phyloP scores from a whole-genome alignment of 2,797 vertebrate species.

The Rhinella marina region DNA sequence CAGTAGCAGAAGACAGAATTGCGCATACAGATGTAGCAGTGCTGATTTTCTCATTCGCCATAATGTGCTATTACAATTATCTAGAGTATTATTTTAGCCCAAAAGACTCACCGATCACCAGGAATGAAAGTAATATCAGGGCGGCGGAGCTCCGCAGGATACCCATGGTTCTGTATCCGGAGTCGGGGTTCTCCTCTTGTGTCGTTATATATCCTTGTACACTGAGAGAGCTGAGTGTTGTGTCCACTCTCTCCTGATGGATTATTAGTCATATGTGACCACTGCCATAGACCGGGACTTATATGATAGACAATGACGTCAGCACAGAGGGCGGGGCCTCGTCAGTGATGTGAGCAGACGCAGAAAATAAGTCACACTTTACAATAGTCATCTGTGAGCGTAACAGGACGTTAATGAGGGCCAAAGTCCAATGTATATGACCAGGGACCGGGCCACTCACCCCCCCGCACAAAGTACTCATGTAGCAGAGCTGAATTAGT shows the following conservation, averaged over 20 bases:
- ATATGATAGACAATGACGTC: neutral
- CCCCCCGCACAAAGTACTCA: too few species aligned
- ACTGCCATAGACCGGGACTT: neutral
- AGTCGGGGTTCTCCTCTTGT: neutral
- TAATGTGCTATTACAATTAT: too few species aligned
- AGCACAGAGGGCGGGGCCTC: neutral
- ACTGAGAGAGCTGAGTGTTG: neutral
- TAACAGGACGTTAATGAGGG: neutral
- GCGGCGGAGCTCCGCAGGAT: neutral
- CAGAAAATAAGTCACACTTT: neutral
- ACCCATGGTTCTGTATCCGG: neutral
- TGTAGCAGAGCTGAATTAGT: neutral
- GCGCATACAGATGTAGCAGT: too few species aligned
- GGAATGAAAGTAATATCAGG: neutral
- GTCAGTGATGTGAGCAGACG: neutral
- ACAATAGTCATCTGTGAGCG: neutral
- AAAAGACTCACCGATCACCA: constrained; percentile 1
- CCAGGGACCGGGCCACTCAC: neutral
- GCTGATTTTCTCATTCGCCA: too few species aligned
- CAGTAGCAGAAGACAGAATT: too few species aligned
- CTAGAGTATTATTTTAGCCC: too few species aligned
- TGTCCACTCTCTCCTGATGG: neutral
- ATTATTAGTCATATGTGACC: neutral
- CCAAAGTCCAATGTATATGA: neutral
- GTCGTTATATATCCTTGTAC: neutral